A percentile compares a stretch with the other conserved stretches of the same genome.
phyloP scores from a whole-genome alignment of 2,113 vertebrate genomes.

The Scatophagus argus region DNA sequence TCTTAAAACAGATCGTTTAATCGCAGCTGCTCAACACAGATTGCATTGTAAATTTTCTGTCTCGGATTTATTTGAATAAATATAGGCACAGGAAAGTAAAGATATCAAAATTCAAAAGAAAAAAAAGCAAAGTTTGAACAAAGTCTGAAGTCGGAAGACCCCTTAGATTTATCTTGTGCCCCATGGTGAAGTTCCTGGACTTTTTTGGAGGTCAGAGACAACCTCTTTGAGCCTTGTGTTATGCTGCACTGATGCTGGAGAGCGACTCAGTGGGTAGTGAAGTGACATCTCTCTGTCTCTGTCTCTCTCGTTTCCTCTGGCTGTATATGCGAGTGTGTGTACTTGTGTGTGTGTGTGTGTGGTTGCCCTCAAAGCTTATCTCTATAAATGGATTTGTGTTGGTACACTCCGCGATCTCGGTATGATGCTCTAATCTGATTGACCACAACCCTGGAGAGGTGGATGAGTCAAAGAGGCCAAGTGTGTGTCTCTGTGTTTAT shows the following conservation, averaged over 20 bases:
- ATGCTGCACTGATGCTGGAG: conserved; percentile 32
- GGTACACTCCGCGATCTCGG: conserved; percentile 57
- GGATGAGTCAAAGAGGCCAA: conserved; percentile 14
- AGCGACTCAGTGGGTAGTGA: conserved; percentile 16
- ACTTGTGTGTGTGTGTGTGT: neutral
- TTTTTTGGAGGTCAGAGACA: conserved; percentile 30
- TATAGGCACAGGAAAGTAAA: too few relatives aligned
- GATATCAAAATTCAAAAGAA: neutral
- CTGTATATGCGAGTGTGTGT: neutral
- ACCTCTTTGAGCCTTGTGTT: conserved; percentile 29
- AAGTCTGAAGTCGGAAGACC: neutral
- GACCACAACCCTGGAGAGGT: conserved; percentile 49
- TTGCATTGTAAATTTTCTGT: neutral
- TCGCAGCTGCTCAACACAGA: neutral
- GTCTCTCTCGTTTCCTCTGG: neutral
- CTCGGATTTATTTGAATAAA: too few relatives aligned
- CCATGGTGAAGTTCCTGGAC: neutral
- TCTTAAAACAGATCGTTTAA: neutral
- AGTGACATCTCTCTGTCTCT: conserved; percentile 35
- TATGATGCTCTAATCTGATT: conserved; percentile 75
- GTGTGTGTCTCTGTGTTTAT: conserved; percentile 16
- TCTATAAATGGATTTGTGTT: conserved; percentile 77
- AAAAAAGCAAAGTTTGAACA: neutral
- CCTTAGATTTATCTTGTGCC: conserved; percentile 1
- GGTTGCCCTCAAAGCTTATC: conserved; percentile 66